phyloP scores from a whole-genome alignment of 92 coral and sea anemone genomes.

The Epizoanthus scotinus region DNA sequence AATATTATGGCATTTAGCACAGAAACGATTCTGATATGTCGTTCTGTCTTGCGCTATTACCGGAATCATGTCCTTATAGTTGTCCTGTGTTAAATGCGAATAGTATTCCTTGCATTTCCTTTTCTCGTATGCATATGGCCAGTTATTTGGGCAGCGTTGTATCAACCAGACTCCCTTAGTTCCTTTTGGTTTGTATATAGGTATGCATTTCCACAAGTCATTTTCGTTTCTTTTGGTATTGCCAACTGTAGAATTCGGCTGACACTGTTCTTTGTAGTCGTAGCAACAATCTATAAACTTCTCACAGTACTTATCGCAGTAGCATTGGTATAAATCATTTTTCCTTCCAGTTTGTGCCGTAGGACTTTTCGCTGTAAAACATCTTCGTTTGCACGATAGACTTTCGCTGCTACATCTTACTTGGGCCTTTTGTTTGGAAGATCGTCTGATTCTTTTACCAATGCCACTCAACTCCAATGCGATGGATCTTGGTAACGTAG shows the following conservation, averaged over 20 bases:
- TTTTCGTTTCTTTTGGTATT: not conserved
- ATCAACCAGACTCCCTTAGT: not conserved
- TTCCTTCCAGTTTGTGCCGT: no score
- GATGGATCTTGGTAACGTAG: no score
- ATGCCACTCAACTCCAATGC: no score
- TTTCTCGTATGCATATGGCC: no score
- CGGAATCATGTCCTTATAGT: conserved; percentile 34
- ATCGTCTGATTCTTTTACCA: no score
- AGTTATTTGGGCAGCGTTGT: not conserved
- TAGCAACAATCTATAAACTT: not conserved
- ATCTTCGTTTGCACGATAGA: no score
- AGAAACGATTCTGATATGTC: conserved; percentile 46
- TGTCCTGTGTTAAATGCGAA: not conserved
- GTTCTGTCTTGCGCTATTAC: conserved; percentile 23
- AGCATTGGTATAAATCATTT: not conserved
- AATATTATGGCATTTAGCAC: conserved; percentile 46
- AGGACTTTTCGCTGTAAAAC: no score
- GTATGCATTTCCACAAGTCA: not conserved
- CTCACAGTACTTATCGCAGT: not conserved
- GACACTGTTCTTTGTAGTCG: conserved; percentile 6
- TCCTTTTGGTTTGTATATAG: not conserved
- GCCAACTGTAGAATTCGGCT: not conserved
- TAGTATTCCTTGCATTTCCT: no score
- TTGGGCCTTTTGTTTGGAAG: no score
- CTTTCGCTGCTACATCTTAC: no score